Evolutionary conservation across 2,113 vertebrate species (phyloP).

Genomic region (Zapornia atra): DNA sequence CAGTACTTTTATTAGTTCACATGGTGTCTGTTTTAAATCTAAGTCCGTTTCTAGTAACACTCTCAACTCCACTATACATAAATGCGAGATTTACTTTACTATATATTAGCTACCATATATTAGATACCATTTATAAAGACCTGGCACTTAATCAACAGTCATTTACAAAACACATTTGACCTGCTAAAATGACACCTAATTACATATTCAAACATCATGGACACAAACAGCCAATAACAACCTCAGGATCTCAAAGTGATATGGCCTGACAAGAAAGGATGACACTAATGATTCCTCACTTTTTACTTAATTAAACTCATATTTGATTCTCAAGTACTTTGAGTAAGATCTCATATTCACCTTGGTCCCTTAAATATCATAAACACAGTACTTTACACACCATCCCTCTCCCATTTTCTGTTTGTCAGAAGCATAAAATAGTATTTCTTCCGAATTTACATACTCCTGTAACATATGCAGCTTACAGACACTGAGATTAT

Average conservation of each 20-base stretch:
- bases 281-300: constrained; percentile 25
- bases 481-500: neutral
- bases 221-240: constrained; percentile 74
- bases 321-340: neutral
- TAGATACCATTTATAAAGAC: neutral
- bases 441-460: neutral
- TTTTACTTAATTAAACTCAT: constrained; percentile 30
- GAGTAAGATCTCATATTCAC: neutral
- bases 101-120: constrained; percentile 6
- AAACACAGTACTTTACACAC: neutral
- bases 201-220: constrained; percentile 74
- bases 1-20: neutral
- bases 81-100: neutral
- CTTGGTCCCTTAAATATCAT: neutral
- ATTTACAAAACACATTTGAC: constrained; percentile 70
- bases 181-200: constrained; percentile 76
- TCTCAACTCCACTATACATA: neutral
- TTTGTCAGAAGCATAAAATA: neutral
- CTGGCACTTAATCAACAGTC: constrained; percentile 33
- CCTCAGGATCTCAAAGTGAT: constrained; percentile 45
- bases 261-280: constrained; percentile 55
- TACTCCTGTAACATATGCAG: neutral
- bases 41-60: neutral
- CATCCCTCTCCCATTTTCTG: neutral
- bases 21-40: neutral